Conservation (phyloP, 1,140 invertebrate species). For the Drosophila funebris region DNA sequence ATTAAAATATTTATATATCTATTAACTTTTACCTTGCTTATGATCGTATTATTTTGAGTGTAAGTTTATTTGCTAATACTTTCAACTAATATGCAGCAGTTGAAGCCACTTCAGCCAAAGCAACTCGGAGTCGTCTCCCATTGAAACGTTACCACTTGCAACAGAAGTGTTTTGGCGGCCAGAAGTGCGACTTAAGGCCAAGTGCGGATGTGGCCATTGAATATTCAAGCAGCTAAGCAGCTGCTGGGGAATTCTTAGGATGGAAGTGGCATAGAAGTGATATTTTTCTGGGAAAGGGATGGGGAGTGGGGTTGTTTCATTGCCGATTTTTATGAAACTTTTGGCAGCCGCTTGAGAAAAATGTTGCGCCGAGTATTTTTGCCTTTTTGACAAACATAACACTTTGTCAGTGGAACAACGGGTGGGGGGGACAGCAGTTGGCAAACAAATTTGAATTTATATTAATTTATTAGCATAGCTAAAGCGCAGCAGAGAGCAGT, state of each 20-base stretch:
- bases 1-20: too few relatives aligned
- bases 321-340: conserved; percentile 77
- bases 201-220: conserved; percentile 73
- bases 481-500: conserved; percentile 58
- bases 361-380: conserved; percentile 54
- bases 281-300: neutral
- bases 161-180: conserved; percentile 53
- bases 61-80: neutral
- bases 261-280: neutral
- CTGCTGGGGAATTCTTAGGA: neutral
- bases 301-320: neutral
- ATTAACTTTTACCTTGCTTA: too few relatives aligned
- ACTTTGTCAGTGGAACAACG: conserved; percentile 60
- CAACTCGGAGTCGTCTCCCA: neutral
- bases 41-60: neutral
- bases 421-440: conserved; percentile 70
- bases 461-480: conserved; percentile 82
- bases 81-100: neutral
- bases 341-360: conserved; percentile 69
- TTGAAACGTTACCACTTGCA: conserved; percentile 12
- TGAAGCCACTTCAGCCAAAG: neutral
- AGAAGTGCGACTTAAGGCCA: conserved; percentile 59
- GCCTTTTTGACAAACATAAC: conserved; percentile 65
- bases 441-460: conserved; percentile 82
- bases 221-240: conserved; percentile 69